A percentile compares a stretch with the other conserved stretches of the same genome.
Evolutionary conservation across 2,797 vertebrate genomes (phyloP).

Genomic region (Danio albolineatus): DNA sequence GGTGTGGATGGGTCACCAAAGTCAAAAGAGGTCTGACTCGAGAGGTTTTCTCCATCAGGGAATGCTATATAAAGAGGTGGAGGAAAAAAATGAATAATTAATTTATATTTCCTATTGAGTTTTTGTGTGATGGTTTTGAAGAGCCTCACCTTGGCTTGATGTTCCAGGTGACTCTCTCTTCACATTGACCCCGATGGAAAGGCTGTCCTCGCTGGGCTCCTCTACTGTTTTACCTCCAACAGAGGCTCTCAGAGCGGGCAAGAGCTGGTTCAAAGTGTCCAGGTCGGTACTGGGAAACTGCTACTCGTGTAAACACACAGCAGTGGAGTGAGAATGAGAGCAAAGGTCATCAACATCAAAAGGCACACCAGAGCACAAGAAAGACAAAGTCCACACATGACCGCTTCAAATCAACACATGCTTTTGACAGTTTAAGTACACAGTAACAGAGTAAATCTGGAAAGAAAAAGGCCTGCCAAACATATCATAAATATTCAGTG

Average conservation of each 20-base stretch:
- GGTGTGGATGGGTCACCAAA: constrained; percentile 84
- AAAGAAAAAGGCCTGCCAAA: background rate
- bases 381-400: constrained; percentile 70
- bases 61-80: constrained; percentile 62
- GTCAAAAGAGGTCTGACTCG: constrained; percentile 81
- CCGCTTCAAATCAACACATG: constrained; percentile 48
- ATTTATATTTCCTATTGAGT: background rate
- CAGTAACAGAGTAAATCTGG: background rate
- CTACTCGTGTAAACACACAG: constrained; percentile 39
- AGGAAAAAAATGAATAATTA: background rate
- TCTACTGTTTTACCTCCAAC: constrained; percentile 66
- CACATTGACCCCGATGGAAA: constrained; percentile 74
- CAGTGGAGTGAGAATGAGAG: constrained; percentile 34
- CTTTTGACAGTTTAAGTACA: background rate
- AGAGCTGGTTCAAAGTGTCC: constrained; percentile 86
- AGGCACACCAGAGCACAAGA: constrained; percentile 59
- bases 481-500: background rate
- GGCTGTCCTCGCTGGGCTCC: constrained; percentile 68
- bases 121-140: background rate
- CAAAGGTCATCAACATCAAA: constrained; percentile 70
- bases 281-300: constrained; percentile 85
- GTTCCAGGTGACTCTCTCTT: constrained; percentile 78
- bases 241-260: constrained; percentile 84
- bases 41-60: constrained; percentile 75
- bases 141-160: constrained; percentile 72